phyloP scores from a whole-genome alignment of 2,888 invertebrate genomes.

The Polydrusus cervinus region DNA sequence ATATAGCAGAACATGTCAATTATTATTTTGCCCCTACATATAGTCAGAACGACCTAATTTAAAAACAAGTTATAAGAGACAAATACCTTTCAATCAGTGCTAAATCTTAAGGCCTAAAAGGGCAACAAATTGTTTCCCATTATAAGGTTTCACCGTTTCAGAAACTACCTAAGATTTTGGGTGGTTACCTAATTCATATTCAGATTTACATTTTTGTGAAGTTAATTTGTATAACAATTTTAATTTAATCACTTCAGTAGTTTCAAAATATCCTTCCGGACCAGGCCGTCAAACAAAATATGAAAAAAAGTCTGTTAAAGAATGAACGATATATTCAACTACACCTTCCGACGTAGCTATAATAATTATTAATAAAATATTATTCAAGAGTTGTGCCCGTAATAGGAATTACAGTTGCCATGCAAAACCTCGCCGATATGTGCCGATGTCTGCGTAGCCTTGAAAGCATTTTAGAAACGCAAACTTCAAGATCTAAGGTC shows the following conservation, averaged over 20 bases:
- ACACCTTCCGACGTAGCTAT: neutral
- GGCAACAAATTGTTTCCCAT: too few species aligned
- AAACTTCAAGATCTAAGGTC: constrained; percentile 49
- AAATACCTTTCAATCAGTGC: too few species aligned
- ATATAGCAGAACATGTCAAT: neutral
- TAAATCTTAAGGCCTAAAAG: too few species aligned
- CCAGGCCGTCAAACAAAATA: neutral
- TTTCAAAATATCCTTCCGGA: too few species aligned
- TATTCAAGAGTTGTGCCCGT: neutral
- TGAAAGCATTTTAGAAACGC: constrained; percentile 51
- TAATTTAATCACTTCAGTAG: too few species aligned
- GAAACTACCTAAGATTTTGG: too few species aligned
- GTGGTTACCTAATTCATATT: too few species aligned
- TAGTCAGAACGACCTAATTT: too few species aligned
- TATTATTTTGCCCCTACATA: neutral
- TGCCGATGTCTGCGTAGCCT: constrained; percentile 36
- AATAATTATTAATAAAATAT: too few species aligned
- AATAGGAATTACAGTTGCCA: constrained; percentile 8
- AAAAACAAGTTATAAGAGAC: neutral
- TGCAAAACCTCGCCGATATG: constrained; percentile 29
- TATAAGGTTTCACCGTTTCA: too few species aligned
- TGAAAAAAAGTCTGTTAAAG: neutral
- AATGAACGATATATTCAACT: neutral
- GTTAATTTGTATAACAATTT: too few species aligned
- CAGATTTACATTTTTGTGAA: too few species aligned